Percentiles rank a stretch among this genome's conserved stretches.
phyloP scores from a whole-genome alignment of 2,797 vertebrate species.

The Dendrocincla tyrannina region DNA sequence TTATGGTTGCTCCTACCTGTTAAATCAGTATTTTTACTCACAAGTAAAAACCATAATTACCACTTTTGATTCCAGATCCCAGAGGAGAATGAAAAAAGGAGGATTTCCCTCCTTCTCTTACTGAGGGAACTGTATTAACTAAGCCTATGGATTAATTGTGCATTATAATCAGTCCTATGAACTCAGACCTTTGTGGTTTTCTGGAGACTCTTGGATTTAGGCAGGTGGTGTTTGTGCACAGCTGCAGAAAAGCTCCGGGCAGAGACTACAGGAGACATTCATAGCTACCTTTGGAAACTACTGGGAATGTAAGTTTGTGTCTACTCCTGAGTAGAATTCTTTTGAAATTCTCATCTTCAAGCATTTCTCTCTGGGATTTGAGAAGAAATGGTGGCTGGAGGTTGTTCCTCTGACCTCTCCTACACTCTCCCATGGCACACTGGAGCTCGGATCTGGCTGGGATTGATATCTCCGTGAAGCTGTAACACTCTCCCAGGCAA shows the following conservation, averaged over 20 bases:
- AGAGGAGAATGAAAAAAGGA: background rate
- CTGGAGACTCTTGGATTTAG: background rate
- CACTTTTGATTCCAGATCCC: background rate
- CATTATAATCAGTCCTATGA: background rate
- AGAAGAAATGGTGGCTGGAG: background rate
- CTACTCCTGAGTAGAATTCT: background rate
- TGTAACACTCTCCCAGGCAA: background rate
- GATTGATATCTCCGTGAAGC: background rate
- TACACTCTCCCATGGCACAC: rapidly evolving
- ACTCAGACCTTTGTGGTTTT: background rate
- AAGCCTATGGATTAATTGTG: background rate
- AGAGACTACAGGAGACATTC: background rate
- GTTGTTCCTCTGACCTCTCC: background rate
- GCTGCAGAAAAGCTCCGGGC: rapidly evolving
- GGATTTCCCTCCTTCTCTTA: background rate
- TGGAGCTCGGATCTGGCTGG: background rate
- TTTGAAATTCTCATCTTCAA: background rate
- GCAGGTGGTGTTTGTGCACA: background rate
- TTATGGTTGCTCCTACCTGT: background rate
- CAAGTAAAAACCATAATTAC: background rate
- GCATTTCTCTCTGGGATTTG: background rate
- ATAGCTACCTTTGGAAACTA: background rate
- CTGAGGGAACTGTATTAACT: background rate
- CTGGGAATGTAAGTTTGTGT: background rate
- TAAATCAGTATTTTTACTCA: background rate